Evolutionary conservation across 2,113 vertebrate genomes (phyloP).

Genomic region (Myotis brandtii): DNA sequence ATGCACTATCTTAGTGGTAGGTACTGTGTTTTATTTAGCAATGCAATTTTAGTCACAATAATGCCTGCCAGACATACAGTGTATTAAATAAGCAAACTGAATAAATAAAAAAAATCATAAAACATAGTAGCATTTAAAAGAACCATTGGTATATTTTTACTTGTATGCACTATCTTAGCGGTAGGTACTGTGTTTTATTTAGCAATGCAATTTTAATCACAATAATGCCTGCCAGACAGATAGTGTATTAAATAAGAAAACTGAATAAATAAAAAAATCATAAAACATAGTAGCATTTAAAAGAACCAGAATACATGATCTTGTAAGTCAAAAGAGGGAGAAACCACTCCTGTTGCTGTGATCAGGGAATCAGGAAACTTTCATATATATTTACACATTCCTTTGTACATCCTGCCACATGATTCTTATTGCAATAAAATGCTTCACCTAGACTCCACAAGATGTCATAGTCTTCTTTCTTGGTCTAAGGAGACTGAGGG

Average conservation of each 20-base stretch:
- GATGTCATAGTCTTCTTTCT: constrained; percentile 40
- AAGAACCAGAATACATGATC: background rate
- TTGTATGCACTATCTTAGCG: background rate
- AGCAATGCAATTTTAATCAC: background rate
- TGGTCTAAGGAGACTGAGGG: background rate
- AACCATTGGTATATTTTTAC: background rate
- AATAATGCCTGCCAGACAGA: background rate
- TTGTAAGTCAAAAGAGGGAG: background rate
- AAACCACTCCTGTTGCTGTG: background rate
- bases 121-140: too few relatives aligned
- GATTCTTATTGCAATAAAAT: background rate
- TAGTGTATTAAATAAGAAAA: background rate
- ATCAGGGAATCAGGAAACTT: background rate
- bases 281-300: background rate
- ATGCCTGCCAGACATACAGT: background rate
- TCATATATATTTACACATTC: background rate
- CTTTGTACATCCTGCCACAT: background rate
- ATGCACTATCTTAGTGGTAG: background rate
- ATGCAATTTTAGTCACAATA: background rate
- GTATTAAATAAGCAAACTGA: background rate
- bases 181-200: background rate
- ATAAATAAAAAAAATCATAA: background rate
- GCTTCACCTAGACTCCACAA: constrained; percentile 23
- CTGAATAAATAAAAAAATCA: background rate
- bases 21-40: background rate